phyloP scores from a whole-genome alignment of 2,888 invertebrate genomes.

The Cosmia pyralina region DNA sequence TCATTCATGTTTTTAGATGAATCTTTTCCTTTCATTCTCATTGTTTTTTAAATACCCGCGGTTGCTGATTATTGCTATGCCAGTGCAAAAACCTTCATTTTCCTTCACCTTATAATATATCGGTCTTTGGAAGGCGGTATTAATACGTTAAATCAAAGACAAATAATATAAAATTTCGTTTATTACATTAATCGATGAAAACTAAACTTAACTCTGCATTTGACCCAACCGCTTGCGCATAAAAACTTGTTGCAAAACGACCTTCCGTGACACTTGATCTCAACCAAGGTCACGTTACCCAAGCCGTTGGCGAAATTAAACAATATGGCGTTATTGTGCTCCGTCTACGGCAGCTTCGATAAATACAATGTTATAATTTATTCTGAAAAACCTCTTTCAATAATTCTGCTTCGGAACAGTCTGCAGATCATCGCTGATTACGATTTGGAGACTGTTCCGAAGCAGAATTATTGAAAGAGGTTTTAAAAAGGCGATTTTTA shows the following conservation, averaged over 20 bases:
- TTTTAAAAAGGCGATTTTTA: not conserved
- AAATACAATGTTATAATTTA: slow-evolving; percentile 14
- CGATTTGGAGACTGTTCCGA: too few relatives aligned
- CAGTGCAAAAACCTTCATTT: not conserved
- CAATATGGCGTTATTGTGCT: slow-evolving; percentile 50
- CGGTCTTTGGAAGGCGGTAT: too few relatives aligned
- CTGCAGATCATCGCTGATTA: not conserved
- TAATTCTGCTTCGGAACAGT: not conserved
- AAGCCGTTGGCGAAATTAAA: slow-evolving; percentile 49
- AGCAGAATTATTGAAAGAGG: not conserved
- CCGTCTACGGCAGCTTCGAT: not conserved
- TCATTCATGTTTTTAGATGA: not conserved
- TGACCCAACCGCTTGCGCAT: slow-evolving; percentile 36
- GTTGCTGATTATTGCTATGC: too few relatives aligned
- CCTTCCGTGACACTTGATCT: slow-evolving; percentile 69
- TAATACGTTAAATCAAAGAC: not conserved
- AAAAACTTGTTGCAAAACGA: slow-evolving; percentile 63
- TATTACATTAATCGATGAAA: slow-evolving; percentile 16
- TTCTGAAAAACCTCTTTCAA: too few relatives aligned
- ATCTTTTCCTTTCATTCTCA: not conserved
- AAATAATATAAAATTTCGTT: not conserved
- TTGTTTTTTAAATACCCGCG: not conserved
- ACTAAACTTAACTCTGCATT: slow-evolving; percentile 25
- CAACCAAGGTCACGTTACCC: slow-evolving; percentile 64
- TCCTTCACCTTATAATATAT: not conserved